Evolutionary conservation across 2,888 invertebrate genomes (phyloP), one percentile per base, ranked within the genome.

Genomic region (Drosophila rellima): DNA sequence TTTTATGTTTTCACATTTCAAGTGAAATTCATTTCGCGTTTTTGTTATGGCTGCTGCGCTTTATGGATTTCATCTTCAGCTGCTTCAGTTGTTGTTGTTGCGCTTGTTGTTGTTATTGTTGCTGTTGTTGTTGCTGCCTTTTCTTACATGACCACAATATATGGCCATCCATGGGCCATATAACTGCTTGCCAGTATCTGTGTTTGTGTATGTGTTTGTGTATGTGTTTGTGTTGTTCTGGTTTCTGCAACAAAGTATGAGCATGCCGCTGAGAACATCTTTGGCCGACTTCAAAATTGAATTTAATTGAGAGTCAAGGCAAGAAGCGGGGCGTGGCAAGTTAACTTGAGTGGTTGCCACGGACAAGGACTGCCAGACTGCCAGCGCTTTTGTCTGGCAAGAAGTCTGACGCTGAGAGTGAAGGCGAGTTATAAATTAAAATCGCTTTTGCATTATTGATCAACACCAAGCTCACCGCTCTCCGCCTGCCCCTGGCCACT

Each of bases 1-100:
- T 84, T 84, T 84, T 84, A 84, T 84, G 88, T 78, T 87, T 84
- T 88, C 88, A 87, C 88, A 87, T 84, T 84, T 87, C 83, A 87
- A 84, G 83, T 82, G 88, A 84, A 84, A 84, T 84, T 84, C 88
- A 84, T 84, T 84, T 87, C 85, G 83, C 88, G 85, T 82, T 83
- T 81, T 87, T 87, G 87, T 87, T 87, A 82, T 87, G 83, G 88
- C 82, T 84, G 88, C 83, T 87, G 88, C 83, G 85, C 79, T 79
- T 79, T 79, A 80, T 77, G 80, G 79, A 80, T 79, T 80, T 77
- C 80, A 70, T 77, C 71, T 74, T 64, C 63, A 31, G 61, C 67
- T 67, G 26, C 18, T 50, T 59, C 65, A 10, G 39, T 39, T 65
- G 69, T 59, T 47, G 47, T 31, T 37, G 33, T 40, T 62, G n/a